phyloP scores from a whole-genome alignment of 2,888 invertebrate genomes.

The Nymphalis urticae region DNA sequence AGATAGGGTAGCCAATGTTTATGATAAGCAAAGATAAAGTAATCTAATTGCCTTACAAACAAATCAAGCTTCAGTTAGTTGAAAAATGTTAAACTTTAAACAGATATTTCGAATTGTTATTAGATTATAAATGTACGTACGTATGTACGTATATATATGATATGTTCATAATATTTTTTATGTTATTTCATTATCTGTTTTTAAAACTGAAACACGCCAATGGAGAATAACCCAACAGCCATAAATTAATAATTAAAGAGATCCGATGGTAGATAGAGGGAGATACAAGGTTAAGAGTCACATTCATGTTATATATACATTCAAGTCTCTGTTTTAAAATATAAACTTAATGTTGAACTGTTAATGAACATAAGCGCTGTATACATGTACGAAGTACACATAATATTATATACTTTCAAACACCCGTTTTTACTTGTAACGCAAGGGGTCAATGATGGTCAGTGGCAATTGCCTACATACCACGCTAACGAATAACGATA shows the following conservation, averaged over 20 bases:
- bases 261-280: slow-evolving; percentile 55
- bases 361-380: neutral
- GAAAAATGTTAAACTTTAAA: no score
- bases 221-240: slow-evolving; percentile 51
- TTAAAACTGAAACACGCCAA: slow-evolving; percentile 39
- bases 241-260: slow-evolving; percentile 73
- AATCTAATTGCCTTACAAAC: no score
- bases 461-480: slow-evolving; percentile 6
- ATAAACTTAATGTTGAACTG: no score
- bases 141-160: no score
- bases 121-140: no score
- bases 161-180: neutral
- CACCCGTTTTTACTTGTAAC: slow-evolving; percentile 5
- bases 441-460: neutral
- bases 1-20: no score
- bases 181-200: slow-evolving; percentile 18
- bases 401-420: neutral
- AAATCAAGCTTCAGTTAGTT: no score
- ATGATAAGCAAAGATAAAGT: no score
- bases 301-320: neutral
- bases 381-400: neutral
- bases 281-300: slow-evolving; percentile 47
- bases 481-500: neutral
- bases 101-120: no score
- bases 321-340: no score